Evolutionary conservation across 1,140 invertebrate species (phyloP).

Genomic region (Drosophila leontia): DNA sequence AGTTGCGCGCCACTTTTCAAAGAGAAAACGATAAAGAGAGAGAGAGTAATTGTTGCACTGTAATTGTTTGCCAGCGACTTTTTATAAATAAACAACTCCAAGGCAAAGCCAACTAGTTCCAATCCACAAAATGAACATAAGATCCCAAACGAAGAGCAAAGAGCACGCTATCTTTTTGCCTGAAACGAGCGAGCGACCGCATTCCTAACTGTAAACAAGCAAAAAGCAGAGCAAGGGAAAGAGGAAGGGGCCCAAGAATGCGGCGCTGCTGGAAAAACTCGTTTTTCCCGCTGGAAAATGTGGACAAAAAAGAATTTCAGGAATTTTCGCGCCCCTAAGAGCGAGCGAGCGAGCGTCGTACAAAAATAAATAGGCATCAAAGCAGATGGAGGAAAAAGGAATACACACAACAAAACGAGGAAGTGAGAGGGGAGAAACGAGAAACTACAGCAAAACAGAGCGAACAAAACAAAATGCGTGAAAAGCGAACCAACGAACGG

Average conservation of each 20-base stretch:
- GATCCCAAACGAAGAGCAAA: slow-evolving; percentile 26
- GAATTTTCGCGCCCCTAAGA: slow-evolving; percentile 66
- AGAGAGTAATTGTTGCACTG: slow-evolving; percentile 59
- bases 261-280: slow-evolving; percentile 75
- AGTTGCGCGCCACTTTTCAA: slow-evolving; percentile 51
- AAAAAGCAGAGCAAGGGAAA: slow-evolving; percentile 49
- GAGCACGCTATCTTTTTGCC: slow-evolving; percentile 50
- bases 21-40: slow-evolving; percentile 3
- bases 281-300: slow-evolving; percentile 79
- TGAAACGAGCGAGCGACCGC: slow-evolving; percentile 57
- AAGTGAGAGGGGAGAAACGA: slow-evolving; percentile 37
- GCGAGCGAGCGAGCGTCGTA: slow-evolving; percentile 26
- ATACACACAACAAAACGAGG: slow-evolving; percentile 56
- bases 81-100: slow-evolving; percentile 47
- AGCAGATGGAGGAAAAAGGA: slow-evolving; percentile 19
- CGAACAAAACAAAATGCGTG: slow-evolving; percentile 70
- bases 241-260: slow-evolving; percentile 42
- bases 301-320: slow-evolving; percentile 75
- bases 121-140: slow-evolving; percentile 19
- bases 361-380: slow-evolving; percentile 61
- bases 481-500: slow-evolving; percentile 23
- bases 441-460: slow-evolving; percentile 33
- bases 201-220: slow-evolving; percentile 82
- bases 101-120: slow-evolving; percentile 36
- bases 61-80: slow-evolving; percentile 54